Base-by-base conservation (phyloP, 2,113 vertebrate genomes). In the Dipodomys ordii region DNA sequence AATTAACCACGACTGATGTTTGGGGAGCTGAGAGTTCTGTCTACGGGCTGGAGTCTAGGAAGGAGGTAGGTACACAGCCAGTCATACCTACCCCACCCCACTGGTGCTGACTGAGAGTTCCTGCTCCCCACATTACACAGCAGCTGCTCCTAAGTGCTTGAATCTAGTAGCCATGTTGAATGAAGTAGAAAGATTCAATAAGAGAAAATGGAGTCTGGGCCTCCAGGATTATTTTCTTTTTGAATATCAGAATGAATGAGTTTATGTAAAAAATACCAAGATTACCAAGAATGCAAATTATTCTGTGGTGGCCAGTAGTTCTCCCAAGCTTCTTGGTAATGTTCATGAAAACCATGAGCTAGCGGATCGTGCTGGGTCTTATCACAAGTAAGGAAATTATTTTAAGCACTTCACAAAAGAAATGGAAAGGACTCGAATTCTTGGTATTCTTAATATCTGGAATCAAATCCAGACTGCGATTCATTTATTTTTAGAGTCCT, bases 351-450 rank as follows among this genome's bases (percentile, higher is more conserved):
- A 25, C 32, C 2, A 44, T 46, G n/a, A 71, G 22, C 83, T 83
- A 68, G 18, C 7, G 1, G 4, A 12, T 0, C 39, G 22, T 22
- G 28, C 78, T 27, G 27, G 84, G 39, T 62, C 18, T 76, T 77
- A 73, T 77, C 6, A 71, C 57, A 94, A 44, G 68, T 12, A 39
- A 88, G 11, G 72, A 64, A 73, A 67, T 10, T 5, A 79, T 78
- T 64, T 94, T 32, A 87, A 69, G 2, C n/a, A 30, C 19, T 91
- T 77, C 83, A 65, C 6, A 91, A 86, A 93, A 72, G 28, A 93
- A 91, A 77, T 65, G 7, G 44, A 68, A 86, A 83, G 80, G 3
- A 30, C 20, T 23, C 30, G 39, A 25, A 44, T 35, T n/a, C 2
- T 79, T 74, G 69, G 9, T 25, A 32, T 68, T n/a, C 57, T 12